Evolutionary conservation across 2,797 vertebrate species (phyloP), one percentile per base, ranked within the genome.

Genomic region (Columba guinea): DNA sequence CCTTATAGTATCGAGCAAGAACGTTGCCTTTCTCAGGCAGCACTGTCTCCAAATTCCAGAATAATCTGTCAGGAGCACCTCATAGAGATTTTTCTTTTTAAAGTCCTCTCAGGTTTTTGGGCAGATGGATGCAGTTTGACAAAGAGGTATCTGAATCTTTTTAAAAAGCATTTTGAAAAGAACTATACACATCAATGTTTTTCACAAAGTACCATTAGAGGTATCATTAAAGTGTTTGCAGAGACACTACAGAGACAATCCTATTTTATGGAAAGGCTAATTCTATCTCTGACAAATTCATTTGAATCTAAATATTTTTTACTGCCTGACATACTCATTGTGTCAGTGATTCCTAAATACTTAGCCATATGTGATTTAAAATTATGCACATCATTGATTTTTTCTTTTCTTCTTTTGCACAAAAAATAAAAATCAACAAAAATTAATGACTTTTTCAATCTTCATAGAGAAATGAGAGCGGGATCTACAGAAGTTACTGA

Each of bases 261-360:
- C 3, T n/a, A 46, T 92, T 91, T 94, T 78, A 39, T 64, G 16
- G 30, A 94, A 70, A 94, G 64, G 27, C 30, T 93, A 93, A 97
- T 95, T 96, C 73, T 81, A 34, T 62, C 65, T 87, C 53, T 90
- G 74, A 94, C 24, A 84, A 93, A 85, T 94, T 92, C 64, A 90
- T 93, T 95, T 93, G 49, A 92, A 95, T 90, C 85, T 95, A 94
- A 97, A 92, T 96, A 96, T 89, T 93, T 94, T 97, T 95, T 68
- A 91, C 41, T 95, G 62, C 44, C 51, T 95, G 51, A 26, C 26
- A 56, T 65, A 60, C 16, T 87, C 69, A 32, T 87, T 87, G 84
- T 97, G 65, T 48, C 51, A 80, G n/a, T 80, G 77, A 95, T 76
- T 96, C 51, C 68, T 85, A 95, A 97, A 93, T 92, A 94, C 73